Conservation (phyloP, 2,797 vertebrate species). For the Distichodus sexfasciatus region DNA sequence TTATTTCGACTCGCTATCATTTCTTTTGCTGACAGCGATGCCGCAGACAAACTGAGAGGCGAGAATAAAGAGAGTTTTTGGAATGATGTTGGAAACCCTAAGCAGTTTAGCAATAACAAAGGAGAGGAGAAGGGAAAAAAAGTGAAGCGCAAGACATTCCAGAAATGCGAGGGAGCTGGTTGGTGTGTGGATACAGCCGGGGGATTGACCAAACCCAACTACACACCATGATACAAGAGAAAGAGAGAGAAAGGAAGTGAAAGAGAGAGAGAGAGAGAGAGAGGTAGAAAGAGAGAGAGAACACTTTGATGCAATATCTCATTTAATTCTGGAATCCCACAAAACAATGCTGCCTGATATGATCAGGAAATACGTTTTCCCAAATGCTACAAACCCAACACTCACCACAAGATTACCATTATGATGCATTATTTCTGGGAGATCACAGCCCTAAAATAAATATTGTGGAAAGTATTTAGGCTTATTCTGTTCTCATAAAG, state of each 20-base stretch:
- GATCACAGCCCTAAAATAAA: constrained; percentile 9
- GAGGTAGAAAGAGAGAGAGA: not conserved
- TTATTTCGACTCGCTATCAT: constrained; percentile 22
- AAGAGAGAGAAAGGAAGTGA: not conserved
- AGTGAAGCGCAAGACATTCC: constrained; percentile 80
- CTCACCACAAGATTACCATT: too few relatives aligned
- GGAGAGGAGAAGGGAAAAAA: constrained; percentile 42
- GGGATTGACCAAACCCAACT: constrained; percentile 58
- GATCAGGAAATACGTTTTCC: too few relatives aligned
- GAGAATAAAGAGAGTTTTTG: constrained; percentile 37
- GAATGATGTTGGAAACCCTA: constrained; percentile 46
- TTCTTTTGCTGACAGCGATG: constrained; percentile 15
- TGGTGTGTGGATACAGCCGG: constrained; percentile 58
- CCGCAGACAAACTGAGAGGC: constrained; percentile 1
- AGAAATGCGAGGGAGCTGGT: constrained; percentile 79
- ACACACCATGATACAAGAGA: constrained; percentile 40
- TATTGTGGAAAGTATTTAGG: not conserved
- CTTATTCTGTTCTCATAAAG: constrained; percentile 54
- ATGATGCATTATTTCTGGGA: constrained; percentile 3
- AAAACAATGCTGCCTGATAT: not conserved
- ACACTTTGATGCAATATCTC: not conserved
- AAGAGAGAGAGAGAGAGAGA: not conserved
- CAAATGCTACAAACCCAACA: too few relatives aligned
- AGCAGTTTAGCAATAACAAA: constrained; percentile 62
- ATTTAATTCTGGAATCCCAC: not conserved